A percentile compares a stretch with the other conserved stretches of the same genome.
Conservation (phyloP, 2,113 vertebrate genomes). For the Anser brachyrhynchus region DNA sequence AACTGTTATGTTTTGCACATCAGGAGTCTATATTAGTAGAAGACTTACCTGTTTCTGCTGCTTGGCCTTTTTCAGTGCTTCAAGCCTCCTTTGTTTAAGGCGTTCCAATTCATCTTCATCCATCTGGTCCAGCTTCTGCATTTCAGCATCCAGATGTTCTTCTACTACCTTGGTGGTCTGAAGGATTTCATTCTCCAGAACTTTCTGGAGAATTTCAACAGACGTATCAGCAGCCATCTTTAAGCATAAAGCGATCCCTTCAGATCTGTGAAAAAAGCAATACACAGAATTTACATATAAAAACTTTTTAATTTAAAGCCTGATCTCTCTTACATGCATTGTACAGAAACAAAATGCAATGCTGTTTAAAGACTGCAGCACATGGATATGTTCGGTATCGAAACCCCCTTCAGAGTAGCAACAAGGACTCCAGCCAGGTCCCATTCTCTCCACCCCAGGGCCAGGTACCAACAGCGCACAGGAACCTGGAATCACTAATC, state of each 20-base stretch:
- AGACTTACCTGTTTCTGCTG: slow-evolving; percentile 94
- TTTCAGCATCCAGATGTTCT: slow-evolving; percentile 89
- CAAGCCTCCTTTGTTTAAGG: slow-evolving; percentile 90
- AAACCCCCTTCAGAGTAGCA: background rate
- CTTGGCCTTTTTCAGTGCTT: slow-evolving; percentile 91
- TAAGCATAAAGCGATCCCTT: slow-evolving; percentile 1
- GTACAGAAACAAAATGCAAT: background rate
- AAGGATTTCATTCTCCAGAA: slow-evolving; percentile 87
- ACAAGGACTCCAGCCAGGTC: background rate
- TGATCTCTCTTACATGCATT: background rate
- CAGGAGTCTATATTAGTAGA: background rate
- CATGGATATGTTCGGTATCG: background rate
- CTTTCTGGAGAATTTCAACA: slow-evolving; percentile 86
- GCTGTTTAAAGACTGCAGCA: background rate
- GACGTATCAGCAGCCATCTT: slow-evolving; percentile 85
- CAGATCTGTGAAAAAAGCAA: slow-evolving; percentile 28
- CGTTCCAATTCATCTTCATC: slow-evolving; percentile 92
- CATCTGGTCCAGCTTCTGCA: slow-evolving; percentile 89
- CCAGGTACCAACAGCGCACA: background rate
- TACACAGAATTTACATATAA: background rate
- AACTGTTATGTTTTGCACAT: background rate
- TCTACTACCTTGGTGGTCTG: slow-evolving; percentile 89
- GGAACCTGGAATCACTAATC: background rate
- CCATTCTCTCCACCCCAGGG: background rate
- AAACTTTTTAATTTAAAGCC: background rate